These are phyloP conservation scores for Chrysolina oricalcia DNA, from an alignment of 2,888 invertebrate genomes.

Conservation along the genomic window DNA sequence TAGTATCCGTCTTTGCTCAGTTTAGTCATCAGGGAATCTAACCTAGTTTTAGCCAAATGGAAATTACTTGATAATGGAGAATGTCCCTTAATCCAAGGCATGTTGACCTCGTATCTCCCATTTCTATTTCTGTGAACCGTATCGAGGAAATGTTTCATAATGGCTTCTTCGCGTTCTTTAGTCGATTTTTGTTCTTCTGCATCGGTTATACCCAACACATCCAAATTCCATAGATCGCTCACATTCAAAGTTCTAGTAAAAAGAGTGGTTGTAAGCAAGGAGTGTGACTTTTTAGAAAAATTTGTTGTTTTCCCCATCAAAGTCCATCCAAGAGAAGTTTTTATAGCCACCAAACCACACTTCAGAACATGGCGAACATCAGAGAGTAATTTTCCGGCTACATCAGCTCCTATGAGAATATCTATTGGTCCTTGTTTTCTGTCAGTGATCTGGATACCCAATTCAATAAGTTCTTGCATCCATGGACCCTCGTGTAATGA, in stretches of 20 bases:
- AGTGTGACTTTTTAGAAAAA: neutral
- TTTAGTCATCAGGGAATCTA: conserved; percentile 3
- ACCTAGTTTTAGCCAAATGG: neutral
- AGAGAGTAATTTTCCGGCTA: neutral
- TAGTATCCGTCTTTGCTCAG: neutral
- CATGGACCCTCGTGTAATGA: too few relatives aligned
- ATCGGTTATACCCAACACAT: too few relatives aligned
- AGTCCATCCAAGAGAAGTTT: neutral
- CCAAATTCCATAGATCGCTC: too few relatives aligned
- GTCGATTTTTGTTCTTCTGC: neutral
- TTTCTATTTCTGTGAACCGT: neutral
- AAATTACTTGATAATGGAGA: conserved; percentile 1
- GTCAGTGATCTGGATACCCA: too few relatives aligned
- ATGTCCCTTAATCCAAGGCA: conserved; percentile 13
- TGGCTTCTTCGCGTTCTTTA: neutral
- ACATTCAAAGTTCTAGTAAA: neutral
- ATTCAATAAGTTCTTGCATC: too few relatives aligned
- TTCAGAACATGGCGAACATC: neutral
- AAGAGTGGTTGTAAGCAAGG: neutral
- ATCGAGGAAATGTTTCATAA: neutral
- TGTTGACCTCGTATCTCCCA: conserved; percentile 7
- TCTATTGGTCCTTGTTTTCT: neutral
- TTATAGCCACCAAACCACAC: neutral
- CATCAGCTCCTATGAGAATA: neutral
- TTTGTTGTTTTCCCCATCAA: neutral